These are phyloP conservation scores for Agriopis marginaria DNA, from an alignment of 2,888 invertebrate species.

Conservation along the genomic window DNA sequence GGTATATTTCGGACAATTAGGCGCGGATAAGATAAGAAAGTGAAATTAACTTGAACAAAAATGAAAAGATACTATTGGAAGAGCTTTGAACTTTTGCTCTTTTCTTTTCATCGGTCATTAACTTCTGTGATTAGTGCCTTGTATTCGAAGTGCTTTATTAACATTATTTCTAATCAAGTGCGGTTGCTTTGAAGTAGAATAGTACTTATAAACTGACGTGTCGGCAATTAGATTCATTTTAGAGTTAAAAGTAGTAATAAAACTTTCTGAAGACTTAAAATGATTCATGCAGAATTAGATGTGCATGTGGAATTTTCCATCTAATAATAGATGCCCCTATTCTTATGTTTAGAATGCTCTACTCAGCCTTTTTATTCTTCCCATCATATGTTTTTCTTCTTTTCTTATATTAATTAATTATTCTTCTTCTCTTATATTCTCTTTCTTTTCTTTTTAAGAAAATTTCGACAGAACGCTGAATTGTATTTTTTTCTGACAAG, in stretches of 20 bases:
- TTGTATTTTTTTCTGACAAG: no score
- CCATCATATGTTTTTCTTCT: no score
- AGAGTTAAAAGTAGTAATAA: slow-evolving; percentile 6
- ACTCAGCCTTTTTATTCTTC: no score
- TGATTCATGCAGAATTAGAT: background rate
- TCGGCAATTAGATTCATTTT: slow-evolving; percentile 27
- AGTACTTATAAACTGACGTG: slow-evolving; percentile 24
- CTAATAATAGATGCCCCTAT: background rate
- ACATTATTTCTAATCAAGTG: slow-evolving; percentile 22
- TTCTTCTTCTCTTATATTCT: no score
- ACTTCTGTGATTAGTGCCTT: slow-evolving; percentile 25
- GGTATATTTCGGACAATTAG: slow-evolving; percentile 13
- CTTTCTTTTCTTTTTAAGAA: no score
- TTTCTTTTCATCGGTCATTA: slow-evolving; percentile 22
- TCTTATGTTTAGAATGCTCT: no score
- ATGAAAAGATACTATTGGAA: slow-evolving; percentile 5
- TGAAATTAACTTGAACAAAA: slow-evolving; percentile 11
- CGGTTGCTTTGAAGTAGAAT: slow-evolving; percentile 42
- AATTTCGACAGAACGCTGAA: no score
- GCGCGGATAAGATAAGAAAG: background rate
- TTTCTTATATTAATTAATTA: no score
- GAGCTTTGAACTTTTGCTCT: background rate
- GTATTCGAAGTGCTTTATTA: slow-evolving; percentile 19
- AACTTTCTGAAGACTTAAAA: slow-evolving; percentile 7
- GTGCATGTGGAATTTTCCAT: background rate